phyloP scores from a whole-genome alignment of 2,888 invertebrate genomes.

The Cryptocephalus primarius region DNA sequence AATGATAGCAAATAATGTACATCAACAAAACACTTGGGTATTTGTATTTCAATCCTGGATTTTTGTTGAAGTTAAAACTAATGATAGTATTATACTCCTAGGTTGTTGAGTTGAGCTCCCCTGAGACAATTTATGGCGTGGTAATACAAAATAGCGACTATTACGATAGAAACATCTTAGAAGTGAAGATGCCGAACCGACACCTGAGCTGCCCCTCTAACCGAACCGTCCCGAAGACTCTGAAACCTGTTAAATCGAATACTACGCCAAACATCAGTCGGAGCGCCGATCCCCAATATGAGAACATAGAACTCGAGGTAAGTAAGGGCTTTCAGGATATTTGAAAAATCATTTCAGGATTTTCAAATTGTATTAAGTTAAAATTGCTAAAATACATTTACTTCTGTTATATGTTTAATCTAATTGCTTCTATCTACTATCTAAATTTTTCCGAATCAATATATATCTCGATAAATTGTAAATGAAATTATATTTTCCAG shows the following conservation, averaged over 20 bases:
- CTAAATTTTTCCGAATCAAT: too few relatives aligned
- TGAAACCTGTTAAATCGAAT: slow-evolving; percentile 40
- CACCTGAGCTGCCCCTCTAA: slow-evolving; percentile 30
- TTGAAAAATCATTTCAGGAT: too few relatives aligned
- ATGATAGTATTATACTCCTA: background rate
- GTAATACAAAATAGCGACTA: slow-evolving; percentile 51
- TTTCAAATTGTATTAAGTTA: too few relatives aligned
- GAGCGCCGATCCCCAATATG: slow-evolving; percentile 10
- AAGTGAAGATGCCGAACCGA: slow-evolving; percentile 23
- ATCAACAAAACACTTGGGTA: background rate
- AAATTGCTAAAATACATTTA: too few relatives aligned
- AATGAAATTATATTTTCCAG: too few relatives aligned
- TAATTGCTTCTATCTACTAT: too few relatives aligned
- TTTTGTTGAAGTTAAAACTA: too few relatives aligned
- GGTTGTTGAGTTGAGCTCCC: slow-evolving; percentile 45
- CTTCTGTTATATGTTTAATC: too few relatives aligned
- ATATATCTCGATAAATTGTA: too few relatives aligned
- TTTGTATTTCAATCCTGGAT: too few relatives aligned
- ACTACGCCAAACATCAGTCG: slow-evolving; percentile 47
- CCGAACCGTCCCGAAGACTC: slow-evolving; percentile 16
- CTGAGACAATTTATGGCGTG: slow-evolving; percentile 61
- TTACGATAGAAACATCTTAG: slow-evolving; percentile 22
- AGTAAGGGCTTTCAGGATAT: too few relatives aligned
- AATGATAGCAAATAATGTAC: slow-evolving; percentile 31
- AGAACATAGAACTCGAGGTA: slow-evolving; percentile 13